phyloP scores from a whole-genome alignment of 2,797 vertebrate genomes.

The Anguilla pacifica region DNA sequence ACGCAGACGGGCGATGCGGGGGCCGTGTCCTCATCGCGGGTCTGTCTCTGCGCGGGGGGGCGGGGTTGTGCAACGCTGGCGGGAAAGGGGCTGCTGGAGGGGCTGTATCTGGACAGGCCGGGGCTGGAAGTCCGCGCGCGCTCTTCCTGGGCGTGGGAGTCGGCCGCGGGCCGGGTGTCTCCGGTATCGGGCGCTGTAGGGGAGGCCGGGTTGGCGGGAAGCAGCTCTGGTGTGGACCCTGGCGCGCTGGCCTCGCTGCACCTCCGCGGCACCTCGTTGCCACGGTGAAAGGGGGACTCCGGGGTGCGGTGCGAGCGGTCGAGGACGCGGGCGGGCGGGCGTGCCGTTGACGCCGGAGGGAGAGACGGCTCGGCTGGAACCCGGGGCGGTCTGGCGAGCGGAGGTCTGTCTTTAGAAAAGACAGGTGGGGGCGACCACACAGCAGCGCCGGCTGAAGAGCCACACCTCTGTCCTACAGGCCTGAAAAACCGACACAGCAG shows the following conservation, averaged over 20 bases:
- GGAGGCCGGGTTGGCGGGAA: neutral
- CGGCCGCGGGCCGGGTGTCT: neutral
- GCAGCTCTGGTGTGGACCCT: neutral
- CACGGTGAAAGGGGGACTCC: neutral
- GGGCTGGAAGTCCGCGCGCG: neutral
- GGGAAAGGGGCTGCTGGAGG: constrained; percentile 11
- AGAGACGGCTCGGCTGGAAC: neutral
- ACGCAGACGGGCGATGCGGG: neutral
- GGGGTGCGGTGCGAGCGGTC: neutral
- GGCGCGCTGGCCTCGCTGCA: neutral
- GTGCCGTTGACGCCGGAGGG: neutral
- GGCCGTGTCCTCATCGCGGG: neutral
- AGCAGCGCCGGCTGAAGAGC: neutral
- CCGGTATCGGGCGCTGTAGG: neutral
- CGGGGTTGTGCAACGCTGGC: neutral
- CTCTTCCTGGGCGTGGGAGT: neutral
- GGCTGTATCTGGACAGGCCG: constrained; percentile 10
- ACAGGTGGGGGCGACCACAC: neutral
- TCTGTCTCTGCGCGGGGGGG: neutral
- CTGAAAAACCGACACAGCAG: constrained; percentile 29
- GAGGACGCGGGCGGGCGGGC: neutral
- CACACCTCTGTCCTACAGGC: neutral
- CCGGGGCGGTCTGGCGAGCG: neutral
- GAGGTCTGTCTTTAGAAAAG: neutral
- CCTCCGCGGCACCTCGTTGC: neutral